Evolutionary conservation across 2,113 vertebrate genomes (phyloP), one percentile per base, ranked within the genome.

Genomic region (Trematomus loennbergii): DNA sequence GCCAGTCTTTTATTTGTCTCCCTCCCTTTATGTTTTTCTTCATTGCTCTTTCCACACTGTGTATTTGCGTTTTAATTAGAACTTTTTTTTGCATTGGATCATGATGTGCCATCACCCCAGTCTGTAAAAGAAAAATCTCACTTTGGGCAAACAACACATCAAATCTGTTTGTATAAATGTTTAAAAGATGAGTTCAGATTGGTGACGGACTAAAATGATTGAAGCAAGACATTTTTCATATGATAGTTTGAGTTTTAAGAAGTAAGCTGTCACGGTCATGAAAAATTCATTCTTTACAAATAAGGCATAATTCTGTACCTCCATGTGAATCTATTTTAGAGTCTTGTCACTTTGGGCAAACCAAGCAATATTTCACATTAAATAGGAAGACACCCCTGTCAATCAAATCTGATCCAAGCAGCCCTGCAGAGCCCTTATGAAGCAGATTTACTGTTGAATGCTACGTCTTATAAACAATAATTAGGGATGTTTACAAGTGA

Each of bases 391-490:
- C 11, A 1, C 22, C 11, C 12, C 61, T 54, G 20, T 46, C 72
- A 45, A 46, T 74, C 50, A 74, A 40, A 40, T 63, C 48, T 63
- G 59, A 50, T 61, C 12, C 62, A 13, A 45, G 50, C n/a, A 15
- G 33, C 46, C 16, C 60, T 13, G 12, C 33, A 54, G 22, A 55
- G 61, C 18, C 48, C 33, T 25, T 33, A 73, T 53, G 58, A 62
- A 22, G 46, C 29, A 22, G 15, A 53, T 63, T 40, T 25, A 15
- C 15, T 66, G 22, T 36, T 66, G 17, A 65, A 66, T 25, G 54
- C 49, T 36, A 48, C 48, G 1, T 54, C 20, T 48, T 18, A n/a
- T 57, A 64, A 64, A n/a, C 9, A 36, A 40, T 22, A 66, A 50
- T 66, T 66, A 66, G 9, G 55, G 7, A 22, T 43, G 13, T 67